phyloP scores from a whole-genome alignment of 1,140 invertebrate species.

The Papilio xuthus region DNA sequence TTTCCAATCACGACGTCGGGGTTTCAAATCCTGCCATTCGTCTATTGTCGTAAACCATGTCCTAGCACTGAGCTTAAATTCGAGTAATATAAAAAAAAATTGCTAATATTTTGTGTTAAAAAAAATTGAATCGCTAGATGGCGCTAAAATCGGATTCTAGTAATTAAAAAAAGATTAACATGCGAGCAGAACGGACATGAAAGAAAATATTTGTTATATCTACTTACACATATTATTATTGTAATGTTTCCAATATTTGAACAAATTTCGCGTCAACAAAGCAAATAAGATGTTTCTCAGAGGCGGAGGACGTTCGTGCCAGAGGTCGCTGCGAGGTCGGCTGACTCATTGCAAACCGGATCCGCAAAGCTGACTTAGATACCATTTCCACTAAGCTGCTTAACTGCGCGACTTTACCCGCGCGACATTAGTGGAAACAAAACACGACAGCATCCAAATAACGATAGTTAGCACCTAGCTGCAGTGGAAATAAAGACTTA shows the following conservation, averaged over 20 bases:
- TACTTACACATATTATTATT: neutral
- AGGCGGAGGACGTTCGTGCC: neutral
- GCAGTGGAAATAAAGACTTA: neutral
- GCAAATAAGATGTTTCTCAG: neutral
- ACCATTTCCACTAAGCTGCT: too few species aligned
- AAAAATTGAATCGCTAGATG: neutral
- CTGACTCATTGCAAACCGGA: conserved; percentile 9
- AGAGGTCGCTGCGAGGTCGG: conserved; percentile 3
- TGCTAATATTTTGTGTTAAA: too few species aligned
- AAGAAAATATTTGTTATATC: neutral
- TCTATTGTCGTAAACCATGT: too few species aligned
- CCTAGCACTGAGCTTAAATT: too few species aligned
- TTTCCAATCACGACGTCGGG: too few species aligned
- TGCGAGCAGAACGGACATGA: neutral
- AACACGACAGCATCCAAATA: too few species aligned
- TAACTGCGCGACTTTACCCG: neutral
- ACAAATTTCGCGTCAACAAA: neutral
- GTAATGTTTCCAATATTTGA: neutral
- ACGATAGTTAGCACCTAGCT: too few species aligned
- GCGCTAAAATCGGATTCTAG: neutral
- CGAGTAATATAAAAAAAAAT: too few species aligned
- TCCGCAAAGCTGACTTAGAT: neutral
- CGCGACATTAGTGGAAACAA: neutral
- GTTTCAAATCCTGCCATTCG: too few species aligned
- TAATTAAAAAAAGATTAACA: neutral